phyloP scores from a whole-genome alignment of 2,888 invertebrate species.

The Apamea crenata region DNA sequence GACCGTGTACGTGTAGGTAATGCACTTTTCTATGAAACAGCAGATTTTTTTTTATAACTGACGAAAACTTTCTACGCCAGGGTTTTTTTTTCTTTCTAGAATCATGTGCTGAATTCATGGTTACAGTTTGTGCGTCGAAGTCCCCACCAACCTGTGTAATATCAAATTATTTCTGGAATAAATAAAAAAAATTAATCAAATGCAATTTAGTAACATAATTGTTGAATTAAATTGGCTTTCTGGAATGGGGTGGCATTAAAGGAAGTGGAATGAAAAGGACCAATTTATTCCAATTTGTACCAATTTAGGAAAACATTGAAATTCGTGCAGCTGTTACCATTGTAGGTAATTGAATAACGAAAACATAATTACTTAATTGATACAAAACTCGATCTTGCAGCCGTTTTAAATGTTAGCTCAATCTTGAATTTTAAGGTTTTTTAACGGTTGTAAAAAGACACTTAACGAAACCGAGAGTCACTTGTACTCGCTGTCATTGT shows the following conservation, averaged over 20 bases:
- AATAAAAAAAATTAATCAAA: background rate
- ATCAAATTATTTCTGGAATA: background rate
- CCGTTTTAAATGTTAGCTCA: background rate
- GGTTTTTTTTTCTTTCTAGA: too few relatives aligned
- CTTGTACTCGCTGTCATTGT: too few relatives aligned
- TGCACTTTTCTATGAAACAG: too few relatives aligned
- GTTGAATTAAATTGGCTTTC: slow-evolving; percentile 10
- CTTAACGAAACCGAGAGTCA: too few relatives aligned
- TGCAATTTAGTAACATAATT: background rate
- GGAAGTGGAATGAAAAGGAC: slow-evolving; percentile 17
- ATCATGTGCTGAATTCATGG: too few relatives aligned
- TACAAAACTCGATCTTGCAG: background rate
- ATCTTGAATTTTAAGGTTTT: background rate
- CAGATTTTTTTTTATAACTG: too few relatives aligned
- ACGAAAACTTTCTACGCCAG: too few relatives aligned
- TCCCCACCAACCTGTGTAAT: too few relatives aligned
- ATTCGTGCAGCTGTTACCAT: slow-evolving; percentile 26
- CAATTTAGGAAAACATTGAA: slow-evolving; percentile 17
- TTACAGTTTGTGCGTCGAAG: too few relatives aligned
- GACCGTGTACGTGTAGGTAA: too few relatives aligned
- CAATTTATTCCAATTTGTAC: slow-evolving; percentile 18
- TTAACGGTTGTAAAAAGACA: too few relatives aligned
- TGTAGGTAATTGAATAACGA: slow-evolving; percentile 19
- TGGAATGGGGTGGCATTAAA: slow-evolving; percentile 2
- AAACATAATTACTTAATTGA: background rate